A percentile compares a stretch with the other conserved stretches of the same genome.
These are phyloP conservation scores for Molossus alvarezi DNA, from an alignment of 2,797 vertebrate genomes.

Conservation along the genomic window DNA sequence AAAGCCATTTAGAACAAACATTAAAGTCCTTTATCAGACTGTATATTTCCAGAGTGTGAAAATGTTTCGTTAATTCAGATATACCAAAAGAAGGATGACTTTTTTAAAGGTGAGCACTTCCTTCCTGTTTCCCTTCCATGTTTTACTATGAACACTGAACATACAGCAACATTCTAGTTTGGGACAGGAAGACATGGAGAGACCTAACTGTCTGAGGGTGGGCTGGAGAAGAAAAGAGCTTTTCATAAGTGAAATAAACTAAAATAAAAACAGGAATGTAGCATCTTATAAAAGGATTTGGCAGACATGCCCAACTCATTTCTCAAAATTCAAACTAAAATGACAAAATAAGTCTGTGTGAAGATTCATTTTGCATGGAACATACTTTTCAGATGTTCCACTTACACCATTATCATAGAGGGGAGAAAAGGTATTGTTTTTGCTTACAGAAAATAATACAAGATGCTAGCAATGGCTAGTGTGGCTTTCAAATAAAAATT, in stretches of 20 bases:
- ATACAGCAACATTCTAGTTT: not conserved
- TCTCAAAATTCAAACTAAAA: conserved; percentile 89
- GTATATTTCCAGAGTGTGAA: conserved; percentile 56
- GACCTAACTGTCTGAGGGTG: not conserved
- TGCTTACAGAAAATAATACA: conserved; percentile 51
- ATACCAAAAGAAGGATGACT: not conserved
- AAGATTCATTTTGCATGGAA: conserved; percentile 90
- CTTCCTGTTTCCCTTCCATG: not conserved
- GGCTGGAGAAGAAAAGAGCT: conserved; percentile 55
- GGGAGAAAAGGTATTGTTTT: conserved; percentile 47
- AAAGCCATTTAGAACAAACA: not conserved
- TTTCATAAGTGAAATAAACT: conserved; percentile 76
- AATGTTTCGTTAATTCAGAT: not conserved
- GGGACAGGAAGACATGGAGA: not conserved
- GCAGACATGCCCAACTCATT: conserved; percentile 87
- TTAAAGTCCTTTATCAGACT: not conserved
- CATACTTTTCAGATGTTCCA: conserved; percentile 90
- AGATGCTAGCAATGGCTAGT: not conserved
- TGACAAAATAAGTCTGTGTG: conserved; percentile 89
- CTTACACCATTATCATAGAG: conserved; percentile 87
- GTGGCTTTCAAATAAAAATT: conserved; percentile 53
- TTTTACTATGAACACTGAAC: conserved; percentile 57
- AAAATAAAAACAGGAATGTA: conserved; percentile 78
- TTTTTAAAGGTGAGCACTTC: not conserved
- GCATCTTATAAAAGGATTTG: conserved; percentile 82